Percentiles rank a stretch among this genome's conserved stretches.
Conservation (phyloP, 2,888 invertebrate genomes). For the Spisula subtruncata region DNA sequence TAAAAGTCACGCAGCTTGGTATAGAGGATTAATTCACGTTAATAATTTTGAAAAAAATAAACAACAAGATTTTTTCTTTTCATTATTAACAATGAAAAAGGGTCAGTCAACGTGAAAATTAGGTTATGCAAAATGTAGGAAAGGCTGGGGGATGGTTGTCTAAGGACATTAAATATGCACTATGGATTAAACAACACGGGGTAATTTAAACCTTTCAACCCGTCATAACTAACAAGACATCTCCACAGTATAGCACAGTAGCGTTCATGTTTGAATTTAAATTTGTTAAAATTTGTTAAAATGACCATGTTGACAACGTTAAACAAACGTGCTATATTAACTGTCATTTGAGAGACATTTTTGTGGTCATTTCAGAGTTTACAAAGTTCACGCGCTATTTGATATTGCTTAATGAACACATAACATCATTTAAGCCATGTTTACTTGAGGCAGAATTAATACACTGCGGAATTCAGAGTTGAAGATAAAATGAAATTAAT, state of each 20-base stretch:
- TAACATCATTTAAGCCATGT: not conserved
- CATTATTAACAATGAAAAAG: too few relatives aligned
- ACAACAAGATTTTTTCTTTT: too few relatives aligned
- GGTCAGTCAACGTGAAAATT: too few relatives aligned
- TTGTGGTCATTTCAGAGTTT: slow-evolving; percentile 6
- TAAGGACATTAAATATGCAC: not conserved
- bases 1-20: not conserved
- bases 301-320: slow-evolving; percentile 11
- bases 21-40: too few relatives aligned
- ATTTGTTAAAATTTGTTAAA: slow-evolving; percentile 8
- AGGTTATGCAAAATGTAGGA: too few relatives aligned
- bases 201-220: not conserved
- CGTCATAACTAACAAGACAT: not conserved
- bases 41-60: too few relatives aligned
- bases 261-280: not conserved
- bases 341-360: not conserved
- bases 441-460: not conserved
- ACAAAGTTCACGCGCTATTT: not conserved
- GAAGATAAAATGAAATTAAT: not conserved
- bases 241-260: not conserved
- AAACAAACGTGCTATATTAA: not conserved
- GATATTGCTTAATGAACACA: not conserved
- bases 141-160: too few relatives aligned
- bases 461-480: not conserved
- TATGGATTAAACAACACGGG: not conserved